Evolutionary conservation across 2,888 invertebrate species (phyloP).

Genomic region (Brenthis hecate): DNA sequence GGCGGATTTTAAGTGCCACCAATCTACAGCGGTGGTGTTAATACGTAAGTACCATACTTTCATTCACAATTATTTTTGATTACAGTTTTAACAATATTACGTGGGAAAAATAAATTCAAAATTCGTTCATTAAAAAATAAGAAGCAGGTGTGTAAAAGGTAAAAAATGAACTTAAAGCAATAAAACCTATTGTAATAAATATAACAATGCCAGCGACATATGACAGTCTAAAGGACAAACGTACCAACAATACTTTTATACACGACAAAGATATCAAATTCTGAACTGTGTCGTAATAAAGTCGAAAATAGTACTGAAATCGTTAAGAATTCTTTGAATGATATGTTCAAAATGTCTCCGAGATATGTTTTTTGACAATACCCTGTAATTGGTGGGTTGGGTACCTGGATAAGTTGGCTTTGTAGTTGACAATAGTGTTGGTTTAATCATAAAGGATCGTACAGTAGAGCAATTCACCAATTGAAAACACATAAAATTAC

Average conservation of each 20-base stretch:
- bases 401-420: conserved; percentile 77
- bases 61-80: neutral
- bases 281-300: conserved; percentile 40
- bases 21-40: no score
- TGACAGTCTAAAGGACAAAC: conserved; percentile 76
- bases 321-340: conserved; percentile 58
- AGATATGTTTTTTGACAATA: conserved; percentile 74
- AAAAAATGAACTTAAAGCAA: conserved; percentile 61
- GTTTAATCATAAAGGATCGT: conserved; percentile 59
- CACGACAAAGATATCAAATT: conserved; percentile 47
- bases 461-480: conserved; percentile 68
- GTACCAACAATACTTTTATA: conserved; percentile 65
- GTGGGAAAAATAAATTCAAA: conserved; percentile 19
- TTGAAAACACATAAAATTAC: conserved; percentile 53
- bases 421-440: conserved; percentile 56
- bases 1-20: no score
- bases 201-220: conserved; percentile 79
- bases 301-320: conserved; percentile 44
- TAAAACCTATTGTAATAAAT: conserved; percentile 68
- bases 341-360: conserved; percentile 79
- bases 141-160: conserved; percentile 66
- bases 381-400: conserved; percentile 80
- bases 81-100: neutral
- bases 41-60: neutral
- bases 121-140: conserved; percentile 10